Evolutionary conservation across 2,797 vertebrate genomes (phyloP).

Genomic region (Aratinga solstitialis): DNA sequence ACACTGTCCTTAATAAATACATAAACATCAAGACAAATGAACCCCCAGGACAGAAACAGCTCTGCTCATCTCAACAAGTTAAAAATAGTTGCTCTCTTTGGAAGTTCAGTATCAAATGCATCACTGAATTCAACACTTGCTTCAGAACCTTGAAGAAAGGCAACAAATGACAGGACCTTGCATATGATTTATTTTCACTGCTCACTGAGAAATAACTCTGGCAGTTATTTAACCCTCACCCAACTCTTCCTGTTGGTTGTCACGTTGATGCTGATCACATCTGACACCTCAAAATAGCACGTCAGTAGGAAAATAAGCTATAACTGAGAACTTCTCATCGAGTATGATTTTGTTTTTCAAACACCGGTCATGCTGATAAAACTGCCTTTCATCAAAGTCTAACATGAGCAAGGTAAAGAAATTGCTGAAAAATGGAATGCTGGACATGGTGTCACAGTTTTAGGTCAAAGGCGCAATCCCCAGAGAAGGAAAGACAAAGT

Average conservation of each 20-base stretch:
- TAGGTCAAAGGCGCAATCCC: neutral
- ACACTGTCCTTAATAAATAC: neutral
- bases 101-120: neutral
- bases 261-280: neutral
- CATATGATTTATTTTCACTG: neutral
- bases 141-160: neutral
- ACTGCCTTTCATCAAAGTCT: neutral
- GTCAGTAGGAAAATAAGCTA: neutral
- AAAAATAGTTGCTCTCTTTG: neutral
- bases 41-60: neutral
- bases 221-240: neutral
- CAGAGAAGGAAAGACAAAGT: neutral
- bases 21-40: neutral
- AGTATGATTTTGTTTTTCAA: neutral
- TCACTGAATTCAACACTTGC: neutral
- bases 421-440: neutral
- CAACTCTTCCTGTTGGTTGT: neutral
- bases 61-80: neutral
- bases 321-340: neutral
- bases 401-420: neutral
- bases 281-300: neutral
- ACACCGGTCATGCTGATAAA: neutral
- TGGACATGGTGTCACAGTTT: neutral
- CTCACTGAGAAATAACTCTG: neutral
- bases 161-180: neutral